A percentile compares a stretch with the other conserved stretches of the same genome.
These are phyloP conservation scores for Tetragnatha montana DNA, from an alignment of 2,888 invertebrate genomes.

Conservation along the genomic window DNA sequence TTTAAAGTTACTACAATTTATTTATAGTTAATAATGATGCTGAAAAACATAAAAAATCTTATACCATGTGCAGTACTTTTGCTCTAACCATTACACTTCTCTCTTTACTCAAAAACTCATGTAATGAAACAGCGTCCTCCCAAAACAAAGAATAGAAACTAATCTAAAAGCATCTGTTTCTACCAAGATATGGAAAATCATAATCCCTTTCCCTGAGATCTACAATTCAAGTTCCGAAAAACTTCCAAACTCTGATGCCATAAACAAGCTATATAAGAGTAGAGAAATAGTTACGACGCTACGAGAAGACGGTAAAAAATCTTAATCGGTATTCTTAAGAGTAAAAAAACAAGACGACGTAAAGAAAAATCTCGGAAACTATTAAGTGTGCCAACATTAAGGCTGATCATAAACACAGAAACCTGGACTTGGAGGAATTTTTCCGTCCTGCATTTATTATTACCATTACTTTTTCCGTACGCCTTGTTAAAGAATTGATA, in stretches of 20 bases:
- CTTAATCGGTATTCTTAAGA: not conserved
- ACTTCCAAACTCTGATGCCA: not conserved
- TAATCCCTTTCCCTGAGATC: too few relatives aligned
- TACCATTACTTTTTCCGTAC: not conserved
- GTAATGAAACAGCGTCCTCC: too few relatives aligned
- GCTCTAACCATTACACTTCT: too few relatives aligned
- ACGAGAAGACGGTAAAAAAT: not conserved
- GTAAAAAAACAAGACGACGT: not conserved
- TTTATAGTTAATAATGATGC: too few relatives aligned
- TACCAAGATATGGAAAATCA: too few relatives aligned
- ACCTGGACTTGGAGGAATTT: constrained; percentile 3
- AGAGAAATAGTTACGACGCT: not conserved
- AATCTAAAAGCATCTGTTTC: too few relatives aligned
- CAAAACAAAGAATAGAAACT: too few relatives aligned
- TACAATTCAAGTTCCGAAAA: not conserved
- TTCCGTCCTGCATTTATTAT: not conserved
- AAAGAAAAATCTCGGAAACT: not conserved
- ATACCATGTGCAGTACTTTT: too few relatives aligned
- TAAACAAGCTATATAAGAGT: not conserved
- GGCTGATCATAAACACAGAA: constrained; percentile 38
- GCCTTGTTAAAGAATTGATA: constrained; percentile 39
- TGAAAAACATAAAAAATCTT: too few relatives aligned
- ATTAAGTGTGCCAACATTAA: constrained; percentile 25
- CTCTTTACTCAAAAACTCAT: too few relatives aligned
- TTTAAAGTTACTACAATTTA: too few relatives aligned